A percentile compares a stretch with the other conserved stretches of the same genome.
These are phyloP conservation scores for Ptychochromis oligacanthus DNA, from an alignment of 2,113 vertebrate genomes.

Conservation along the genomic window DNA sequence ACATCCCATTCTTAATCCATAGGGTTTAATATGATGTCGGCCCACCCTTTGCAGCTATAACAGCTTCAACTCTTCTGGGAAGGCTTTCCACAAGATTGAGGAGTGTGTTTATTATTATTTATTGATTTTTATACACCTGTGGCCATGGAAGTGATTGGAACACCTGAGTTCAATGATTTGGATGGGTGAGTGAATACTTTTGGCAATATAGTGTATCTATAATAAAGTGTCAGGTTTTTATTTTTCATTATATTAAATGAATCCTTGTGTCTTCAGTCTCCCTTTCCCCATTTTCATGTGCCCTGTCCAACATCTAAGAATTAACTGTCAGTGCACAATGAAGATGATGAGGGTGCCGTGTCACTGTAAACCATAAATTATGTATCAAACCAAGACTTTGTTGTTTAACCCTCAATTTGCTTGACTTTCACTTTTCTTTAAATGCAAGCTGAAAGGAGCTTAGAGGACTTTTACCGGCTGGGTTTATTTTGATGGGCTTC, in stretches of 20 bases:
- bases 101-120: too few relatives aligned
- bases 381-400: not conserved
- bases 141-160: too few relatives aligned
- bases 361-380: not conserved
- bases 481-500: not conserved
- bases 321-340: not conserved
- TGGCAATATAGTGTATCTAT: too few relatives aligned
- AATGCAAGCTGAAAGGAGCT: not conserved
- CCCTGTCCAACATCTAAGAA: not conserved
- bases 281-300: not conserved
- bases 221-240: not conserved
- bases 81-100: too few relatives aligned
- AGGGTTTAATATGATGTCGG: too few relatives aligned
- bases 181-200: too few relatives aligned
- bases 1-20: too few relatives aligned
- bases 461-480: not conserved
- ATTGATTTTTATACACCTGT: too few relatives aligned
- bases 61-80: too few relatives aligned
- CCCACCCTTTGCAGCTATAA: too few relatives aligned
- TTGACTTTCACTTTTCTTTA: not conserved
- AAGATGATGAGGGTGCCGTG: not conserved
- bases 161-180: too few relatives aligned
- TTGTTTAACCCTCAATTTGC: conserved; percentile 1
- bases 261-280: not conserved
- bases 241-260: not conserved